phyloP scores from a whole-genome alignment of 2,113 vertebrate species.

The Numenius arquata region DNA sequence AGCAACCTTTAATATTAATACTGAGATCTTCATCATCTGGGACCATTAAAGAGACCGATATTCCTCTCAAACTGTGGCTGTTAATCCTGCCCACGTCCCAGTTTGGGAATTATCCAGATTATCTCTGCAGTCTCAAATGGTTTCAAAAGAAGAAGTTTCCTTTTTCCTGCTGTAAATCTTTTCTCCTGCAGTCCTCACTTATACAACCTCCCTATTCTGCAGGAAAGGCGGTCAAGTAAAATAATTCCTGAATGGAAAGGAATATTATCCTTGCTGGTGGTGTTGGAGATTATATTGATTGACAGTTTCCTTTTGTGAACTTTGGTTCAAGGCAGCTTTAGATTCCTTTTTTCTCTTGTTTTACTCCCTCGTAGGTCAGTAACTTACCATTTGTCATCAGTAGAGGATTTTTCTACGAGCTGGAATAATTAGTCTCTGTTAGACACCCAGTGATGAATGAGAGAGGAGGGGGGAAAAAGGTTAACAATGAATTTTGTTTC shows the following conservation, averaged over 20 bases:
- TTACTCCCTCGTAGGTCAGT: neutral
- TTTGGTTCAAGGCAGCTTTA: neutral
- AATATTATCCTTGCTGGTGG: neutral
- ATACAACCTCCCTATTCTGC: neutral
- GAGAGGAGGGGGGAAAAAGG: neutral
- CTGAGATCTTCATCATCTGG: neutral
- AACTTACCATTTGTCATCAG: neutral
- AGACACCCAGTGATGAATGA: neutral
- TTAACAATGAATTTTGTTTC: neutral
- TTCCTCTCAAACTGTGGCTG: neutral
- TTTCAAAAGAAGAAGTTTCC: neutral
- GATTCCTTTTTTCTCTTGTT: neutral
- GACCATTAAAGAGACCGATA: neutral
- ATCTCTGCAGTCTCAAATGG: neutral
- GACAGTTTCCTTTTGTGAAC: neutral
- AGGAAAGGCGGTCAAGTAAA: neutral
- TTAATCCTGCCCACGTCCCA: neutral
- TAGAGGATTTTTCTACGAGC: neutral
- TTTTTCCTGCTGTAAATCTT: neutral
- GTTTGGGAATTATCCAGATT: neutral
- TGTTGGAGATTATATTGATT: neutral
- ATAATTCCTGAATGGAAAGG: neutral
- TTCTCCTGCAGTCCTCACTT: neutral
- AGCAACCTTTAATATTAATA: neutral
- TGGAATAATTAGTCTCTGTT: neutral